Evolutionary conservation across 2,888 invertebrate genomes (phyloP).

Genomic region (Charanyca ferruginea): DNA sequence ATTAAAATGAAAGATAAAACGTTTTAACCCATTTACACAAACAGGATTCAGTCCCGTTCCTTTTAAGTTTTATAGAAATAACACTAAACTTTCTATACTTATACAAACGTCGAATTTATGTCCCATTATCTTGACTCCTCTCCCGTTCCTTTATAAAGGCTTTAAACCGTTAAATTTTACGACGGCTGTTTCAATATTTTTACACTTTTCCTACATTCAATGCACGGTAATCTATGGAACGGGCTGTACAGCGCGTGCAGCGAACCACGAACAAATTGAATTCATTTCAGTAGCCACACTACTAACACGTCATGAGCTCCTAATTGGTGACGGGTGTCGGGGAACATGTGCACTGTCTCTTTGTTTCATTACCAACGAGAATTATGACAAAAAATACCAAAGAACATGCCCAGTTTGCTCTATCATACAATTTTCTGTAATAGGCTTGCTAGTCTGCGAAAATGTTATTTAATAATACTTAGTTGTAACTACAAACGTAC

Average conservation of each 20-base stretch:
- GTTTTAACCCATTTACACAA: constrained; percentile 18
- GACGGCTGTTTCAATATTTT: constrained; percentile 55
- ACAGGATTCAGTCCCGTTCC: constrained; percentile 28
- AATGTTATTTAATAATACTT: constrained; percentile 42
- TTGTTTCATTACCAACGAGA: constrained; percentile 20
- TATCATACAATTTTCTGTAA: constrained; percentile 23
- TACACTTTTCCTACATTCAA: constrained; percentile 32
- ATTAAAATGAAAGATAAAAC: constrained; percentile 29
- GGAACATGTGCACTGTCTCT: constrained; percentile 43
- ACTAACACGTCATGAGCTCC: too few species aligned
- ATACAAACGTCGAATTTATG: constrained; percentile 51
- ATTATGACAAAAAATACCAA: constrained; percentile 7
- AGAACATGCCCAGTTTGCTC: constrained; percentile 6
- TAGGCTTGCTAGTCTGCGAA: constrained; percentile 10
- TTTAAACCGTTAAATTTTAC: constrained; percentile 56
- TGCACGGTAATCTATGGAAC: constrained; percentile 49
- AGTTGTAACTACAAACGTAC: constrained; percentile 26
- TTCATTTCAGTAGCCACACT: constrained; percentile 72
- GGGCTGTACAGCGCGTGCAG: constrained; percentile 55
- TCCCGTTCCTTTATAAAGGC: constrained; percentile 39
- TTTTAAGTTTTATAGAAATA: constrained; percentile 31
- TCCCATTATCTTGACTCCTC: constrained; percentile 41
- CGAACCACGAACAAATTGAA: constrained; percentile 71
- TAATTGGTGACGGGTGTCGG: constrained; percentile 76
- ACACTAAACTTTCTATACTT: constrained; percentile 43